These are phyloP conservation scores for roundworm (Caenorhabditis elegans) DNA, from an alignment of 1,140 invertebrate genomes.

Conservation along the genomic window WBcel235 BX284606.5:7515501-7516000, in stretches of 20 bases:
- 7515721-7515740: constrained; percentile 24
- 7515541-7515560: constrained; percentile 38
- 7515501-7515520: constrained; percentile 36
- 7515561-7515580: constrained; percentile 44
- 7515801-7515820: constrained; percentile 27
- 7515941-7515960: constrained; percentile 37
- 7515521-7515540: constrained; percentile 45
- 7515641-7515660: constrained; percentile 49
- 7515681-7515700: constrained; percentile 30
- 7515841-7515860: constrained; percentile 9
- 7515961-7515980: constrained; percentile 39
- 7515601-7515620: constrained; percentile 42
- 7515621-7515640: constrained; percentile 47
- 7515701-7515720: constrained; percentile 43
- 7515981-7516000: constrained; percentile 16
- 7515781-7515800: constrained; percentile 24
- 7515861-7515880: constrained; percentile 7
- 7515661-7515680: constrained; percentile 49
- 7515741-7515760: constrained; percentile 18
- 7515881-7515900: constrained; percentile 34
- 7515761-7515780: constrained; percentile 35
- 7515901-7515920: constrained; percentile 45
- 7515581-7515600: constrained; percentile 30
- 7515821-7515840: background rate
- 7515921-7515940: constrained; percentile 42